Evolutionary conservation across 1,140 invertebrate genomes (phyloP), one percentile per base, ranked within the genome.

Genomic region (Cherax destructor): DNA sequence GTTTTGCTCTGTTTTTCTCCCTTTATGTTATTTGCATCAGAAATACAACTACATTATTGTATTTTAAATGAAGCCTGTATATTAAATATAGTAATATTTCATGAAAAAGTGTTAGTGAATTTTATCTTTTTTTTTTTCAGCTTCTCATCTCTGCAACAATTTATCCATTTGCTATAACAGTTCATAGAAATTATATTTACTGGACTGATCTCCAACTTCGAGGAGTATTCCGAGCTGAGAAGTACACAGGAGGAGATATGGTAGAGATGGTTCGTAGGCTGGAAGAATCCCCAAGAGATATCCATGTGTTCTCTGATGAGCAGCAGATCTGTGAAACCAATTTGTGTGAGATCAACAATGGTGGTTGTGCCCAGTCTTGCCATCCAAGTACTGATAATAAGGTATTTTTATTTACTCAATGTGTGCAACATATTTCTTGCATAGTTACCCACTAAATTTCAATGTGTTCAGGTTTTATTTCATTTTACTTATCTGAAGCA

Each of bases 121-220:
- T 41, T 41, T 41, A 41, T 56, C 24, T 69, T 72, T 50, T 81
- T 72, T 72, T 11, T 30, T 74, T 97, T 9, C 96, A 98, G 95
- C 95, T 98, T 4, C 94, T 99, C 0, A 96, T 99, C 77, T 96
- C 96, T 0, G 98, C 98, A 0, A 99, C 98, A 0, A 99, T 99
- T 91, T 99, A 99, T 96, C 98, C 98, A 10, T 99, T 99, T 94
- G 98, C 98, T 0, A 98, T 99, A 18, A 98, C 98, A 0, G 97
- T 99, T 0, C 97, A 97, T 94, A 96, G 97, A 47, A 96, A 98
- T 93, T 98, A 98, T 94, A 99, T 99, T 80, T 99, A 99, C 94
- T 99, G 99, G 98, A 99, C 99, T 0, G 99, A 99, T 95, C 95
- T 99, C 61, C 98, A 99, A 94, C 94, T 99, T 0, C 95, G 98